Evolutionary conservation across 2,888 invertebrate genomes (phyloP).

Genomic region (Panzeria rudis): DNA sequence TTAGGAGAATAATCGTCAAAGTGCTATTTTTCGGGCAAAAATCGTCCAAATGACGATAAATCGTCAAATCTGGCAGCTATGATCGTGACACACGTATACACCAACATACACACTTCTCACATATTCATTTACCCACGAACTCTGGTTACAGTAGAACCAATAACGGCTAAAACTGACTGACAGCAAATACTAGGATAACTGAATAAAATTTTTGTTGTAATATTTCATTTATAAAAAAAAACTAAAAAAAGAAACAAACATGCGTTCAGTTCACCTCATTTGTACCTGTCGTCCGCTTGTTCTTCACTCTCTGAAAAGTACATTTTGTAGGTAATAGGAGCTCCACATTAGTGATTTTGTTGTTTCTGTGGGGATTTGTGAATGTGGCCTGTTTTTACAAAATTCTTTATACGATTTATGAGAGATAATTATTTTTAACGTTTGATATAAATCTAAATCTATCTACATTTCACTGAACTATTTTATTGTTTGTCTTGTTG

Average conservation of each 20-base stretch:
- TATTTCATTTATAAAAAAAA: conserved; percentile 25
- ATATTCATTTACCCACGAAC: neutral
- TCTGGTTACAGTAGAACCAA: conserved; percentile 25
- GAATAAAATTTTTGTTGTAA: conserved; percentile 19
- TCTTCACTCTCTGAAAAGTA: neutral
- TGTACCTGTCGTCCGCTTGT: conserved; percentile 51
- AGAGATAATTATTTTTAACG: conserved; percentile 52
- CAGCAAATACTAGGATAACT: conserved; percentile 40
- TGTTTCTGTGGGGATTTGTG: neutral
- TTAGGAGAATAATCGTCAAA: no score
- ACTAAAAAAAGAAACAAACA: neutral
- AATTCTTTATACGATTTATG: conserved; percentile 42
- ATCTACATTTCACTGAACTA: conserved; percentile 9
- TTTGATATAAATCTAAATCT: conserved; percentile 58
- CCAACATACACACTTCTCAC: neutral
- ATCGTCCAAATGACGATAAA: no score
- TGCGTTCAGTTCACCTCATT: conserved; percentile 24
- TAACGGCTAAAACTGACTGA: conserved; percentile 44
- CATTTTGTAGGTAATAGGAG: neutral
- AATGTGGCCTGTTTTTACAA: neutral
- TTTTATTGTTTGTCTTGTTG: conserved; percentile 25
- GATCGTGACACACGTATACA: neutral
- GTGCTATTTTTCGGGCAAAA: no score
- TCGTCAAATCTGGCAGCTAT: no score
- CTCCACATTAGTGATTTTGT: neutral